Conservation (phyloP, 2,797 vertebrate genomes). For the Coluber constrictor region DNA sequence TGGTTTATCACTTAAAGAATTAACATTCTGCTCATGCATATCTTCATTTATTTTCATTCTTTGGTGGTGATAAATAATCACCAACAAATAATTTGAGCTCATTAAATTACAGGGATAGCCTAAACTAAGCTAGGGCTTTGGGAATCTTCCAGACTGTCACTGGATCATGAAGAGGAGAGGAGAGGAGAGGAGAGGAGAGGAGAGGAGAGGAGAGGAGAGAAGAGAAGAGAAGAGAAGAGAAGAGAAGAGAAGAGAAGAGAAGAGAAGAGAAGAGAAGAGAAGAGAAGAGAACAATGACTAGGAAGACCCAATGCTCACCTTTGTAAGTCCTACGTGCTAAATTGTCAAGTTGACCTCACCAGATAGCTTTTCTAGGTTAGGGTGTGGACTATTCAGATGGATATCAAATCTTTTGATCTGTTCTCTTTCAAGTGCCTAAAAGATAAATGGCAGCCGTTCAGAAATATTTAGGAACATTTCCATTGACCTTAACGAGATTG, state of each 20-base stretch:
- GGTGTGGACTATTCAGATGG: neutral
- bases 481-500: neutral
- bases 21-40: neutral
- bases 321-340: neutral
- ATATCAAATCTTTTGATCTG: constrained; percentile 4
- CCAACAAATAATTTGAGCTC: neutral
- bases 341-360: neutral
- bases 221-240: too few species aligned
- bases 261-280: too few species aligned
- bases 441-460: neutral
- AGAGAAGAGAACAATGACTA: neutral
- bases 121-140: neutral
- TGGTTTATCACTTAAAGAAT: neutral
- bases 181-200: too few species aligned
- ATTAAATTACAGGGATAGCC: neutral
- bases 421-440: constrained; percentile 1
- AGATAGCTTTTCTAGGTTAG: neutral
- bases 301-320: neutral
- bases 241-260: too few species aligned
- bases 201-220: too few species aligned
- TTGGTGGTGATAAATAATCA: neutral
- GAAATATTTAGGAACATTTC: constrained; percentile 7
- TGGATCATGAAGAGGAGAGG: neutral
- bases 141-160: neutral
- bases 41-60: neutral